phyloP scores from a whole-genome alignment of 2,888 invertebrate species.

The Trypoxylon attenuatum region DNA sequence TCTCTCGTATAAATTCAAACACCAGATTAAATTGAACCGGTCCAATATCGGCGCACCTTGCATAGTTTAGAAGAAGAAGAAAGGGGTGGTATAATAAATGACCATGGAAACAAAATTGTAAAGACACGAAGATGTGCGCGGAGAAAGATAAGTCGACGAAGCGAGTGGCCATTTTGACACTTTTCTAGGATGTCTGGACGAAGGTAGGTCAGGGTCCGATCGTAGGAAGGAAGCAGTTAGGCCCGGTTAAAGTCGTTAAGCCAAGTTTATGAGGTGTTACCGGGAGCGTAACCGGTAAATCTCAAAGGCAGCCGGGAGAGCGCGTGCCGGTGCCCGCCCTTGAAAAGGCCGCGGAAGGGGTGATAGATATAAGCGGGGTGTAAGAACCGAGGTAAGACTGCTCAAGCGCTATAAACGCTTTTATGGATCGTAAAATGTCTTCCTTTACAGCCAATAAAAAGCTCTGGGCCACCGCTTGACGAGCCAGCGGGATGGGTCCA shows the following conservation, averaged over 20 bases:
- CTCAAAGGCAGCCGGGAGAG: constrained; percentile 65
- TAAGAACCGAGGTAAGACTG: constrained; percentile 63
- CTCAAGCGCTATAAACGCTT: constrained; percentile 68
- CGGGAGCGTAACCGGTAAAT: constrained; percentile 75
- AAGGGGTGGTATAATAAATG: no score
- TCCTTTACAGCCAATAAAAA: constrained; percentile 74
- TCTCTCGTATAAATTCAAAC: no score
- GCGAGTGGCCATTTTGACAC: constrained; percentile 28
- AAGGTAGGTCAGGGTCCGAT: constrained; percentile 73
- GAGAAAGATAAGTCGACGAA: no score
- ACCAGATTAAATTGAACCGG: no score
- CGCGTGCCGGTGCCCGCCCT: constrained; percentile 74
- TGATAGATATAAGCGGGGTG: constrained; percentile 61
- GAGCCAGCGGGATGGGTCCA: constrained; percentile 20
- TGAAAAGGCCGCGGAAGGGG: constrained; percentile 61
- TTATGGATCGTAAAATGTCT: constrained; percentile 75
- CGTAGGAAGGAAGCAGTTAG: constrained; percentile 75
- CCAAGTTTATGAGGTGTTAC: constrained; percentile 75
- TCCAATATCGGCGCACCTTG: no score
- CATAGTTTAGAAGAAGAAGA: no score
- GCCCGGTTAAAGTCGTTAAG: constrained; percentile 75
- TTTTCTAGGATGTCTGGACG: constrained; percentile 54
- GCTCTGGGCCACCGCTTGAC: constrained; percentile 64
- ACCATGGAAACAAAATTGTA: no score
- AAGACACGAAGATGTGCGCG: no score